Percentiles rank a stretch among this genome's conserved stretches.
Evolutionary conservation across 2,888 invertebrate species (phyloP).

Genomic region (Drosophila melanocephala): DNA sequence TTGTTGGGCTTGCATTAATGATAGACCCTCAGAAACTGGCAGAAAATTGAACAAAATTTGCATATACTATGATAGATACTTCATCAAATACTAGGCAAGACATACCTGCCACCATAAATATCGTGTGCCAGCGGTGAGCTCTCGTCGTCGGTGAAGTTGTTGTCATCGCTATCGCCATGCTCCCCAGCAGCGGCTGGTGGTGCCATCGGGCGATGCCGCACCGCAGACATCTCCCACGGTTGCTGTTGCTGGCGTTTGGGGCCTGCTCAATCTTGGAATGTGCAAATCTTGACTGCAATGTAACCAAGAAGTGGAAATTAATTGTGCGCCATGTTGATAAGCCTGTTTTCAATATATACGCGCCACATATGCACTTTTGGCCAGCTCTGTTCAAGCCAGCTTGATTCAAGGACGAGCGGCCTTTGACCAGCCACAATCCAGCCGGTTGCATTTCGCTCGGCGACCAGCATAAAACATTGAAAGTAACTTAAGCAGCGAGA

Average conservation of each 20-base stretch:
- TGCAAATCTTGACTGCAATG: constrained; percentile 44
- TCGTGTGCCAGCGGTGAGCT: constrained; percentile 94
- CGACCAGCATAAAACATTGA: constrained; percentile 28
- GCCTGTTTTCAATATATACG: constrained; percentile 47
- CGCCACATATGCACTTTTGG: constrained; percentile 37
- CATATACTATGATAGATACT: constrained; percentile 48
- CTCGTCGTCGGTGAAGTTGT: constrained; percentile 95
- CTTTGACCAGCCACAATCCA: constrained; percentile 58
- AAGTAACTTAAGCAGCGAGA: constrained; percentile 18
- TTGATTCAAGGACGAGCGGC: constrained; percentile 64
- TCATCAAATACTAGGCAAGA: constrained; percentile 1
- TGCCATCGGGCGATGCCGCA: constrained; percentile 88
- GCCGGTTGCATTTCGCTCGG: constrained; percentile 51
- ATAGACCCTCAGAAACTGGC: constrained; percentile 12
- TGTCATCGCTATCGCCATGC: constrained; percentile 88
- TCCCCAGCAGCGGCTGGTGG: constrained; percentile 85
- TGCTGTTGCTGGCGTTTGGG: constrained; percentile 46
- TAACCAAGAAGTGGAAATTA: constrained; percentile 41
- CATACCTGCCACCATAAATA: constrained; percentile 96
- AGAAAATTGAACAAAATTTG: constrained; percentile 40
- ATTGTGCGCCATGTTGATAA: constrained; percentile 52
- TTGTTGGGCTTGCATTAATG: background rate
- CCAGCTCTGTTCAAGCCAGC: constrained; percentile 4
- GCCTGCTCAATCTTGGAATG: constrained; percentile 26
- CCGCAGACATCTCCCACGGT: constrained; percentile 87